Evolutionary conservation across 2,797 vertebrate genomes (phyloP).

Genomic region (Hybognathus amarus): DNA sequence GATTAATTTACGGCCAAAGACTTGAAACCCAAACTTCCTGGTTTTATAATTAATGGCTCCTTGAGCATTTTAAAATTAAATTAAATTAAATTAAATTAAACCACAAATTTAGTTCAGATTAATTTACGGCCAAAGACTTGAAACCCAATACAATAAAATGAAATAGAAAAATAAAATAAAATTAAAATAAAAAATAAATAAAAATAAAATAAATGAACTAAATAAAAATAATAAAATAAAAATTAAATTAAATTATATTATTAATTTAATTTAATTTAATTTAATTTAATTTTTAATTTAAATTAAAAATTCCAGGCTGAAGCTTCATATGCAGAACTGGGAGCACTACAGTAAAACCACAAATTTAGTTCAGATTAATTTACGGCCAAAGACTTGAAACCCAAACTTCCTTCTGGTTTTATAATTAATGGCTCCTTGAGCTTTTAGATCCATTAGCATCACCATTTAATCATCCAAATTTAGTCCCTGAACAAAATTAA

Average conservation of each 20-base stretch:
- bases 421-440: neutral
- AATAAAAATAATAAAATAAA: too few relatives aligned
- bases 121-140: conserved; percentile 4
- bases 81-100: too few relatives aligned
- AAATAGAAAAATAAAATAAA: too few relatives aligned
- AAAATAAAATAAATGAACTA: too few relatives aligned
- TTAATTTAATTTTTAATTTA: too few relatives aligned
- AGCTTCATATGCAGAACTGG: neutral
- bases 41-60: neutral
- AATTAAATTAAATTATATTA: too few relatives aligned
- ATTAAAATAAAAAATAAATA: too few relatives aligned
- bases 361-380: conserved; percentile 8
- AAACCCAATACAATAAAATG: neutral
- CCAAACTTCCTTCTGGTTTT: conserved; percentile 12
- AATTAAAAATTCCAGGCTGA: neutral
- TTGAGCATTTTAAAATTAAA: too few relatives aligned
- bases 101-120: neutral
- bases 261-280: too few relatives aligned
- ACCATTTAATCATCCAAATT: neutral
- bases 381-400: neutral
- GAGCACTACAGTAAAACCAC: neutral
- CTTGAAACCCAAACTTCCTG: conserved; percentile 11
- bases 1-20: conserved; percentile 4
- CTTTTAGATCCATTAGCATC: neutral
- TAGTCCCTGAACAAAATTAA: neutral